Evolutionary conservation across 2,888 invertebrate genomes (phyloP), one percentile per base, ranked within the genome.

Genomic region (Rhogogaster chlorosoma): DNA sequence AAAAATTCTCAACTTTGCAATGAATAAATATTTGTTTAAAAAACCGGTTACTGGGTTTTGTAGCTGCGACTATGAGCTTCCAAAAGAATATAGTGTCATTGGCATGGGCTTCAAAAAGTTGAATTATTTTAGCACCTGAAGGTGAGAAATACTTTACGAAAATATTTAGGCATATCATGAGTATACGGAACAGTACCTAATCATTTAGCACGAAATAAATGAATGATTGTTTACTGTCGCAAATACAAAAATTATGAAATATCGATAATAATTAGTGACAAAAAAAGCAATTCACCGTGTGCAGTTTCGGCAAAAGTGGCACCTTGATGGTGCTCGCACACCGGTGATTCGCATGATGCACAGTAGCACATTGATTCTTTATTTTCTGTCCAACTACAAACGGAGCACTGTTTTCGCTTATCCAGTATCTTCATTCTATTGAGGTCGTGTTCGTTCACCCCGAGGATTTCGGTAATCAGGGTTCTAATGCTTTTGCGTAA

Each of bases 61-160:
- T 75, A 86, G 84, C 26, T 86, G 22, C 84, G 77, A 75, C 82
- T 77, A 82, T 64, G 70, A 86, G 83, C 83, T 84, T 86, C 82
- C 86, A 61, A 84, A 84, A 83, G 67, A 75, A 82, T 83, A 86
- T 86, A 73, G 82, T 64, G 64, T 84, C 45, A 71, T 86, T 80
- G 26, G 84, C 7, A 84, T 82, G 82, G 84, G 83, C 45, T 75
- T 53, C 49, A 53, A 86, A 84, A 84, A 84, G 84, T 82, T 86
- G 86, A 86, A 84, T 82, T 84, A 86, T 84, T 84, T 75, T 22
- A 84, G 83, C 67, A 86, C 84, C 36, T 84, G 84, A 86, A 86
- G 64, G 77, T 86, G 82, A 82, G 67, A 75, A 86, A 84, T 83
- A 84, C 75, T 84, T 82, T 61, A 84, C 38, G 61, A 83, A 86